These are phyloP conservation scores for Rhodophaea formosa DNA, from an alignment of 2,888 invertebrate genomes.

Conservation along the genomic window DNA sequence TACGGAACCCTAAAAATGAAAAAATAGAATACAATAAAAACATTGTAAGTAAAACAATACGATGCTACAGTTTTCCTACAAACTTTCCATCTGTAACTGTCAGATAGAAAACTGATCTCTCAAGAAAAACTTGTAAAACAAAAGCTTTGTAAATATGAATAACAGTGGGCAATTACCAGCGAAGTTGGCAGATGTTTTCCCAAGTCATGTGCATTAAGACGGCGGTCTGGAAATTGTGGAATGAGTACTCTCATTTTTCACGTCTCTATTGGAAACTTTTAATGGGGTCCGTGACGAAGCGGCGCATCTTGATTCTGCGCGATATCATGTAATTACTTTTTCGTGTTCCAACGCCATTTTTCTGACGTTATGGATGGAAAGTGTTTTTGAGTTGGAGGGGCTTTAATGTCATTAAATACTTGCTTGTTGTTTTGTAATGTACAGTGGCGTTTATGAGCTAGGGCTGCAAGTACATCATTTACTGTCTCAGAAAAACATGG, in stretches of 20 bases:
- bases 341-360: constrained; percentile 26
- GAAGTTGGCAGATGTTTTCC: constrained; percentile 30
- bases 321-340: constrained; percentile 34
- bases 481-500: too few relatives aligned
- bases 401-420: constrained; percentile 3
- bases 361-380: constrained; percentile 11
- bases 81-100: too few relatives aligned
- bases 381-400: constrained; percentile 7
- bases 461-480: too few relatives aligned
- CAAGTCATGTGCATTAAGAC: constrained; percentile 49
- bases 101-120: not conserved
- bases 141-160: constrained; percentile 1
- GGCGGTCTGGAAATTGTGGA: constrained; percentile 28
- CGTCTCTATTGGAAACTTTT: constrained; percentile 57
- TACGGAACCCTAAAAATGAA: too few relatives aligned
- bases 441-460: not conserved
- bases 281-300: constrained; percentile 50
- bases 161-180: constrained; percentile 22
- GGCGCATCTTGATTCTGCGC: constrained; percentile 38
- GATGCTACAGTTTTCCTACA: too few relatives aligned
- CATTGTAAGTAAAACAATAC: too few relatives aligned
- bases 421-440: not conserved
- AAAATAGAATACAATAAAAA: too few relatives aligned
- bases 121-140: not conserved
- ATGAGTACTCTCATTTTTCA: constrained; percentile 62